phyloP scores from a whole-genome alignment of 2,888 invertebrate species.

The Tethea ocularis region DNA sequence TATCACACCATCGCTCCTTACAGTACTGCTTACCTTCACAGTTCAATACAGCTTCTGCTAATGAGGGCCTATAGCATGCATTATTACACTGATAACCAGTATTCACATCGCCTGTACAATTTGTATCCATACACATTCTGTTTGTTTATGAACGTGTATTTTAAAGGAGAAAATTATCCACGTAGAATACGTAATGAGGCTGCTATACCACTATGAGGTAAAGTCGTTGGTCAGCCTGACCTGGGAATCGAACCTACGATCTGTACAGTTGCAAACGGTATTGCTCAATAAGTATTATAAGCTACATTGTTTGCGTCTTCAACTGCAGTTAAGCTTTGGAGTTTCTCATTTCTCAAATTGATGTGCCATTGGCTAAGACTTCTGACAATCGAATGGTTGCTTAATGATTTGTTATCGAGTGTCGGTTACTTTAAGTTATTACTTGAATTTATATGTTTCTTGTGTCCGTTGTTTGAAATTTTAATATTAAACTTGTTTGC shows the following conservation, averaged over 20 bases:
- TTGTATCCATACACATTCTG: neutral
- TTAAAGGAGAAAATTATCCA: conserved; percentile 35
- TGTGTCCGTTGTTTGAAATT: neutral
- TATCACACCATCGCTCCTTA: too few species aligned
- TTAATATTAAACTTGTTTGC: neutral
- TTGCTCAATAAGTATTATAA: conserved; percentile 1
- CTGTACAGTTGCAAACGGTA: conserved; percentile 5
- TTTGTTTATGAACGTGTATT: conserved; percentile 16
- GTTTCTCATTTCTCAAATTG: conserved; percentile 1
- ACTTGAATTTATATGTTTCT: neutral
- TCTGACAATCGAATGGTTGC: neutral
- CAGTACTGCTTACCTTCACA: neutral
- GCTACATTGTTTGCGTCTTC: conserved; percentile 1
- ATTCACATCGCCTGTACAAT: neutral
- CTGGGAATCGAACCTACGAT: conserved; percentile 5
- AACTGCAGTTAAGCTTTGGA: neutral
- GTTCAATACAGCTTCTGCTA: neutral
- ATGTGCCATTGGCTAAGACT: neutral
- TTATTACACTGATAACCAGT: conserved; percentile 4
- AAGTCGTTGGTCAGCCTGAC: conserved; percentile 10
- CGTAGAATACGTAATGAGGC: conserved; percentile 47
- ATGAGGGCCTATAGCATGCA: neutral
- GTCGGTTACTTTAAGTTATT: neutral
- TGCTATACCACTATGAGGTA: conserved; percentile 6
- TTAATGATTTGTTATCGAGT: neutral